Base-by-base conservation (phyloP, 2,797 vertebrate genomes). In the Fratercula arctica region DNA sequence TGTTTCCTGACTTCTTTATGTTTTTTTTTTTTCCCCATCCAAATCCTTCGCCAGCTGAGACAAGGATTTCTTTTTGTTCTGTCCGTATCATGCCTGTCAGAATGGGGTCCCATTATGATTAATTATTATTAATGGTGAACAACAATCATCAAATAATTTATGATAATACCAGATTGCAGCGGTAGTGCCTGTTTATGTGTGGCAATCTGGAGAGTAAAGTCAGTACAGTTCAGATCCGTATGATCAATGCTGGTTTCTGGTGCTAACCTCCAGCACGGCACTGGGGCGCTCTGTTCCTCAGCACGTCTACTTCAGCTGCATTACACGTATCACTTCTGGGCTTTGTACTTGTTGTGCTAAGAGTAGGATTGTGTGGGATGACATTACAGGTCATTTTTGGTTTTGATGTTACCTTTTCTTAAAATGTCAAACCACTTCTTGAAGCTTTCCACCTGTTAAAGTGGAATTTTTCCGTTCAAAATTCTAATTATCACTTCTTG, bases 191-290 rank as follows among this genome's bases (percentile, higher is more conserved):
- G 28, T 35, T 73, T 41, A 6, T 54, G 33, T 23, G 12, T 31
- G 37, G 13, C 46, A 5, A 1, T 6, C 16, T 26, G 46, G 50
- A 60, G 26, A n/a, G 10, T 26, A 21, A 48, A 43, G 31, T 43
- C 6, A 1, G 13, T 73, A 10, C 15, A 3, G 61, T 83, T 74
- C 48, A 21, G 21, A 16, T 67, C 46, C 0, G 0, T 23, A 1
- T 14, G 57, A 8, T 51, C 21, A 13, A 16, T 3, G 1, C 77
- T 73, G 33, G 5, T 60, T 83, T 88, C 54, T 70, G 31, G 37
- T 6, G 5, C 14, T 61, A 20, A 5, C 11, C 15, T 72, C 11
- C n/a, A 21, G 33, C 11, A 3, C 0, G 8, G 21, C 75, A 21
- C 20, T 17, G 66, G 77, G 16, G 13, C 5, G 0, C 25, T 31